Conservation (phyloP, 2,888 invertebrate species). For the Polydesmus complanatus region DNA sequence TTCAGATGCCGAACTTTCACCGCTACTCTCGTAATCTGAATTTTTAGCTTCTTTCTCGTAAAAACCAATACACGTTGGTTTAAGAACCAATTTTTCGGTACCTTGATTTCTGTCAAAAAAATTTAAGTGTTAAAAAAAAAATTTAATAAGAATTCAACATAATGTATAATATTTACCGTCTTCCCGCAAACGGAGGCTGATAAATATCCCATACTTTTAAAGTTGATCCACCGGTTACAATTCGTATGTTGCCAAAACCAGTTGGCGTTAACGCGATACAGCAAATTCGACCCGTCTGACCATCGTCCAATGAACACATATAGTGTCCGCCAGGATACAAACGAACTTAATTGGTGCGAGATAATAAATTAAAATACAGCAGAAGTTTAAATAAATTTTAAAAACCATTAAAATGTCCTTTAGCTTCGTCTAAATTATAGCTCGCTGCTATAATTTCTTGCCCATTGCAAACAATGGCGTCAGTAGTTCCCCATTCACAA, state of each 20-base stretch:
- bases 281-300: slow-evolving; percentile 12
- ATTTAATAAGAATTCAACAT: too few species aligned
- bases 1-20: slow-evolving; percentile 1
- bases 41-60: slow-evolving; percentile 8
- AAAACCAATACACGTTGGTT: slow-evolving; percentile 1
- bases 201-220: slow-evolving; percentile 16
- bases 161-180: background rate
- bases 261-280: slow-evolving; percentile 8
- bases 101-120: background rate
- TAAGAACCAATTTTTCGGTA: background rate
- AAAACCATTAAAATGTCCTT: slow-evolving; percentile 16
- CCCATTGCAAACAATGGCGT: slow-evolving; percentile 13
- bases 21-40: slow-evolving; percentile 17
- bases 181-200: slow-evolving; percentile 4
- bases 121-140: background rate
- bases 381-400: background rate
- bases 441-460: slow-evolving; percentile 16
- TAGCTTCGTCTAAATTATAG: slow-evolving; percentile 16
- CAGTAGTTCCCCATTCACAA: slow-evolving; percentile 15
- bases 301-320: slow-evolving; percentile 13
- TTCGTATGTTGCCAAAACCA: slow-evolving; percentile 5
- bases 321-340: slow-evolving; percentile 2
- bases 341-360: slow-evolving; percentile 1
- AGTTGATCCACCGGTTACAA: slow-evolving; percentile 15
- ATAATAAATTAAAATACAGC: background rate